A percentile compares a stretch with the other conserved stretches of the same genome.
Conservation (phyloP, 2,888 invertebrate genomes). For the Catocala fraxini region DNA sequence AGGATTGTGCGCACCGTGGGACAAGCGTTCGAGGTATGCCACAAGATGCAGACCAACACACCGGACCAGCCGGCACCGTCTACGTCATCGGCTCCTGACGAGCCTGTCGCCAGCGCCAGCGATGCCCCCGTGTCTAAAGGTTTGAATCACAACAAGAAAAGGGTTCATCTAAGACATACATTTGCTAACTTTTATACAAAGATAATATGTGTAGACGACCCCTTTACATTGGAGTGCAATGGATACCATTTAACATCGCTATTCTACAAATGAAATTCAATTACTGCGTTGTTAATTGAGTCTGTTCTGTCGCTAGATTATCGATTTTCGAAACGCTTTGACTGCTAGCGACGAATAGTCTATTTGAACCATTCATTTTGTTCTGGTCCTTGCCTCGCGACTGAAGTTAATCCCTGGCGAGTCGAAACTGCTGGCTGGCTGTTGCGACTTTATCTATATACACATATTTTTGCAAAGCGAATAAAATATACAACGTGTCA, state of each 20-base stretch:
- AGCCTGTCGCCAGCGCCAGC: slow-evolving; percentile 60
- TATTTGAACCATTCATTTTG: slow-evolving; percentile 18
- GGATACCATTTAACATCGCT: slow-evolving; percentile 18
- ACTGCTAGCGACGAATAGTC: slow-evolving; percentile 22
- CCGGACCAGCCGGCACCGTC: slow-evolving; percentile 75
- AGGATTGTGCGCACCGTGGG: slow-evolving; percentile 99
- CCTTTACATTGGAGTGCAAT: slow-evolving; percentile 22
- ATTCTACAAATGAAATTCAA: slow-evolving; percentile 24
- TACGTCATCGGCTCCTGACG: slow-evolving; percentile 74
- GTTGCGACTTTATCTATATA: slow-evolving; percentile 41
- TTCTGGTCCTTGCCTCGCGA: slow-evolving; percentile 33
- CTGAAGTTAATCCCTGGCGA: slow-evolving; percentile 28
- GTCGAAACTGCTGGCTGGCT: slow-evolving; percentile 19
- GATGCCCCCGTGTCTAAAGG: slow-evolving; percentile 73
- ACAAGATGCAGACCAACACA: slow-evolving; percentile 93
- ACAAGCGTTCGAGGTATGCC: slow-evolving; percentile 99
- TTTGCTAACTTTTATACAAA: background rate
- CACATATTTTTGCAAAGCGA: slow-evolving; percentile 42
- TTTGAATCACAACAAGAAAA: slow-evolving; percentile 50
- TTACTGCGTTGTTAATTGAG: slow-evolving; percentile 15
- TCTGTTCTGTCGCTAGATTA: slow-evolving; percentile 12
- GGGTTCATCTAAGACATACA: slow-evolving; percentile 15
- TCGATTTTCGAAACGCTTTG: slow-evolving; percentile 10
- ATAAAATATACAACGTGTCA: slow-evolving; percentile 35
- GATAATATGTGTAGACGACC: slow-evolving; percentile 21